Base-by-base conservation (phyloP, 2,797 vertebrate species). In the Streptopelia turtur region DNA sequence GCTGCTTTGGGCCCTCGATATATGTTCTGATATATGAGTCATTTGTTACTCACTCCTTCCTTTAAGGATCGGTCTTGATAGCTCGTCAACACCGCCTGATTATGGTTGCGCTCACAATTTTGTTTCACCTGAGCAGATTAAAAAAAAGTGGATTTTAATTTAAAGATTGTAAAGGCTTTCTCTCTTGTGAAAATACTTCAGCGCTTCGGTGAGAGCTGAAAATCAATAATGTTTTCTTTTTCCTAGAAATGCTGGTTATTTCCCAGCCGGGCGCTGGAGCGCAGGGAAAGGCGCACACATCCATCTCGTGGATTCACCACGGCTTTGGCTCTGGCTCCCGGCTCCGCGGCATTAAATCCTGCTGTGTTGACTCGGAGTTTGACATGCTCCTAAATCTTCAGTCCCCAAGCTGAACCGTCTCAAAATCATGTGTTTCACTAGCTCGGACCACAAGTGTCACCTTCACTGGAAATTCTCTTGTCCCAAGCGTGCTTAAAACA, bases 341-440 rank as follows among this genome's bases (percentile, higher is more conserved):
- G 87, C 93, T 81, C 61, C 76, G 69, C 87, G 60, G 82, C 76
- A 56, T 83, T 94, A 86, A 95, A 93, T 91, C 79, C 87, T 90
- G 66, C 89, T 83, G 43, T 89, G 92, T 94, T 97, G 93, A 92
- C 85, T 97, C 87, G 86, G 85, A 94, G 85, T 69, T 86, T 90
- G 91, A 93, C 90, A 75, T 2, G 20, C 82, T 57, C 89, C 87
- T 94, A 91, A 94, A 96, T 96, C 95, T 93, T 83, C 50, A 45
- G 59, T 93, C 94, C 93, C 95, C n/a, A 22, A 76, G 89, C 72
- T 91, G 63, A 88, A 68, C 39, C 56, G 80, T 90, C 76, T 94
- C 85, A 83, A 94, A 94, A 82, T 72, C 87, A 11, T 56, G 79
- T 56, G 79, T 72, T 83, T 76, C 94, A 78, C 89, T 68, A 57